Evolutionary conservation across 2,113 vertebrate species (phyloP), one percentile per base, ranked within the genome.

Genomic region (Benitochromis conjunctus): DNA sequence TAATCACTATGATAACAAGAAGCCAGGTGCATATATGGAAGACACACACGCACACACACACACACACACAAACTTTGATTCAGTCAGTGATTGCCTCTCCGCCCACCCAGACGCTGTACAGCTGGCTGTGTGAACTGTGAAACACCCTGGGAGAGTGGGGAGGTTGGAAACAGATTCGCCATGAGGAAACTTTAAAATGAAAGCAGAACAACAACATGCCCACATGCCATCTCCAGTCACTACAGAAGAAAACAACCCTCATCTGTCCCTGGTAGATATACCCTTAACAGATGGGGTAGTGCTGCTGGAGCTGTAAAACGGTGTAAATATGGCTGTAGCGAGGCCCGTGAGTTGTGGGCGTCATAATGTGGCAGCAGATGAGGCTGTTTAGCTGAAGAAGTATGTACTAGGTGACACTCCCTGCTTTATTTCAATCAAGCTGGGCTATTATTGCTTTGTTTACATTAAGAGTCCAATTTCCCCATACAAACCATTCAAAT

Each of bases 51-150:
- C 14, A 53, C 18, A 18, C 43, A 51, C 69, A 76, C 9, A 31
- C 34, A 38, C 58, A 36, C 41, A 48, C 9, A 53, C 10, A n/a
- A 1, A 51, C 26, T 76, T 76, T 53, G 10, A 76, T 76, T 76
- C 26, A 76, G 71, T 81, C 18, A 60, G 34, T 58, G 19, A 55
- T 57, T n/a, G 19, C 54, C 36, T 57, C 62, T 36, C 46, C 36
- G 34, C 80, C 87, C 69, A 34, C 54, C 78, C 92, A 92, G 92
- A 90, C 76, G 86, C 53, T 66, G 81, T 24, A 64, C 93, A 94
- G 88, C 84, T 93, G 89, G 79, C 88, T 83, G 81, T 79, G 84
- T 86, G 89, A 86, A 90, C 88, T 38, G 76, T 56, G 77, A 64
- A 82, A 82, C 78, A 74, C 79, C 91, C 90, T 57, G 84, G 6